phyloP scores from a whole-genome alignment of 2,888 invertebrate species.

The Yponomeuta plumbellus region DNA sequence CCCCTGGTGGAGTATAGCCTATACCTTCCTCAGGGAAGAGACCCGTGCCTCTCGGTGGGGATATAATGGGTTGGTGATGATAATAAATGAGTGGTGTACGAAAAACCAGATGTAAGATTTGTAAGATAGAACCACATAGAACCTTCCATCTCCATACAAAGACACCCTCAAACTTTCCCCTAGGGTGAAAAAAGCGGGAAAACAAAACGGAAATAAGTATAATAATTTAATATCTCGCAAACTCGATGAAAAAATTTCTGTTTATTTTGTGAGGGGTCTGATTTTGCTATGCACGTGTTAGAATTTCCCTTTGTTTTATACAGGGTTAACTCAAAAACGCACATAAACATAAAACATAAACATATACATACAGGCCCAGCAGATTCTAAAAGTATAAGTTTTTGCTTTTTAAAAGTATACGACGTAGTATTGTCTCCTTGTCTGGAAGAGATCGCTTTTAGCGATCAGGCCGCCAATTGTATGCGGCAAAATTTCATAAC shows the following conservation, averaged over 20 bases:
- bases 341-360: too few species aligned
- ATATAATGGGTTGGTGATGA: too few species aligned
- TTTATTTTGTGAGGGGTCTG: background rate
- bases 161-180: background rate
- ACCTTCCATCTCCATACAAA: background rate
- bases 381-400: too few species aligned
- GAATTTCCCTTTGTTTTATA: background rate
- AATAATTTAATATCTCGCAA: background rate
- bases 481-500: too few species aligned
- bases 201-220: background rate
- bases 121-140: background rate
- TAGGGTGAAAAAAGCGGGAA: background rate
- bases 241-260: conserved; percentile 1
- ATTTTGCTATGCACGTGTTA: background rate
- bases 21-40: too few species aligned
- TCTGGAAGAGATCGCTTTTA: too few species aligned
- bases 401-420: too few species aligned
- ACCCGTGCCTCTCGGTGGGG: too few species aligned
- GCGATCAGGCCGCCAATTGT: too few species aligned
- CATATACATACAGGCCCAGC: too few species aligned
- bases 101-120: background rate
- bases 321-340: background rate
- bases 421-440: too few species aligned
- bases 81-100: background rate
- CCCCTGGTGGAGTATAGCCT: too few species aligned